Evolutionary conservation across 2,888 invertebrate species (phyloP).

Genomic region (Synanthedon myopaeformis): DNA sequence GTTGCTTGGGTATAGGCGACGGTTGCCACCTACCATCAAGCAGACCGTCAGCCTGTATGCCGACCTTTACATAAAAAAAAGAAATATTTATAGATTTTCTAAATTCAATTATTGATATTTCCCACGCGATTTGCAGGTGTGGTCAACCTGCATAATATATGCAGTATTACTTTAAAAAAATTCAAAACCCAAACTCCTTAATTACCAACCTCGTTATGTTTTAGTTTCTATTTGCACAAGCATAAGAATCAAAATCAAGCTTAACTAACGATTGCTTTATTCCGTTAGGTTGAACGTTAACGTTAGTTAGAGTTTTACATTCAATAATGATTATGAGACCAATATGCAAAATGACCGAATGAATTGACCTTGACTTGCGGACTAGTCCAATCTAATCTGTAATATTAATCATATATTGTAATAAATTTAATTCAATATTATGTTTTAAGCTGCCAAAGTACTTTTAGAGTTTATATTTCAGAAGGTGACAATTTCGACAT

Average conservation of each 20-base stretch:
- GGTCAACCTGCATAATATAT: neutral
- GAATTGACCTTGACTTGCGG: constrained; percentile 41
- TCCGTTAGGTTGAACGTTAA: neutral
- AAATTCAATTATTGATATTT: constrained; percentile 31
- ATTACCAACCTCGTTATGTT: constrained; percentile 1
- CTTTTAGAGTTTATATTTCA: too few relatives aligned
- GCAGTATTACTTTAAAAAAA: neutral
- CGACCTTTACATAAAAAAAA: neutral
- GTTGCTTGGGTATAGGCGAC: too few relatives aligned
- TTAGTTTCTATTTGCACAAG: neutral
- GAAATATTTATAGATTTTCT: neutral
- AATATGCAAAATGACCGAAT: constrained; percentile 46
- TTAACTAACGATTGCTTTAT: neutral
- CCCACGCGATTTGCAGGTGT: constrained; percentile 47
- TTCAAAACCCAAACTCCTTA: neutral
- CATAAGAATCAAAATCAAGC: neutral
- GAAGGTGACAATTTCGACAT: too few relatives aligned
- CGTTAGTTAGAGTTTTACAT: constrained; percentile 28
- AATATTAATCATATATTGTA: neutral
- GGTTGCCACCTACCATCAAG: too few relatives aligned
- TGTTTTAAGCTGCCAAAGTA: too few relatives aligned
- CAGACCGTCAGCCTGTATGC: neutral
- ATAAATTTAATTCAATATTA: too few relatives aligned
- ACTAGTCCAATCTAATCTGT: neutral
- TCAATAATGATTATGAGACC: constrained; percentile 40